Conservation (phyloP, 2,113 vertebrate genomes). For the Tragelaphus buxtoni region DNA sequence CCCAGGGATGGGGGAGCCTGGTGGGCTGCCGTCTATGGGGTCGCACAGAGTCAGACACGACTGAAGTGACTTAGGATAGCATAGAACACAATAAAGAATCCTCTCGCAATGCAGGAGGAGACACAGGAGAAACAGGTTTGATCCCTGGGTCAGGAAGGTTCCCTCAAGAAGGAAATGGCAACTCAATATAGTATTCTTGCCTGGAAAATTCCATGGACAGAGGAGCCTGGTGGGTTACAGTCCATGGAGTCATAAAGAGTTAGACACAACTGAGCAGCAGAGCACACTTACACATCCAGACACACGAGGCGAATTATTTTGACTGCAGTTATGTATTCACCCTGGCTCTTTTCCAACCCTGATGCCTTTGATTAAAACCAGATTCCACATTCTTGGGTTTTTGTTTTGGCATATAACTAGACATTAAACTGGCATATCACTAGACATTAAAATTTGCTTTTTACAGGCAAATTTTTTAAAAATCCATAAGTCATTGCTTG, state of each 20-base stretch:
- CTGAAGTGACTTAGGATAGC: no score
- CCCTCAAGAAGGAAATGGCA: neutral
- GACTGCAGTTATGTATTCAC: constrained; percentile 8
- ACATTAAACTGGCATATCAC: neutral
- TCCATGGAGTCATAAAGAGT: neutral
- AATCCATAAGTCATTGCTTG: neutral
- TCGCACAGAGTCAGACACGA: no score
- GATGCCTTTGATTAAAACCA: constrained; percentile 40
- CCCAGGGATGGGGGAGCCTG: no score
- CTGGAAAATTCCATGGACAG: neutral
- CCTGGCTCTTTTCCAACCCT: constrained; percentile 6
- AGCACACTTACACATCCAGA: neutral
- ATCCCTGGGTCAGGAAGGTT: neutral
- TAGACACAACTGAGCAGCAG: neutral
- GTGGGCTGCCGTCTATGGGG: no score
- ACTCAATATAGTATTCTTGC: neutral
- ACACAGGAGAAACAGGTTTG: neutral
- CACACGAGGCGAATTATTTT: neutral
- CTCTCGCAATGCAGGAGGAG: accelerated
- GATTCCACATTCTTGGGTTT: neutral
- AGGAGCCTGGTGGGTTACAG: neutral
- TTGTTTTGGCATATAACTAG: neutral
- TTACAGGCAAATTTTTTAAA: neutral
- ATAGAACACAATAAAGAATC: neutral
- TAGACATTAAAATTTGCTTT: neutral